Base-by-base conservation (phyloP, 2,113 vertebrate species). In the Halichoerus grypus region DNA sequence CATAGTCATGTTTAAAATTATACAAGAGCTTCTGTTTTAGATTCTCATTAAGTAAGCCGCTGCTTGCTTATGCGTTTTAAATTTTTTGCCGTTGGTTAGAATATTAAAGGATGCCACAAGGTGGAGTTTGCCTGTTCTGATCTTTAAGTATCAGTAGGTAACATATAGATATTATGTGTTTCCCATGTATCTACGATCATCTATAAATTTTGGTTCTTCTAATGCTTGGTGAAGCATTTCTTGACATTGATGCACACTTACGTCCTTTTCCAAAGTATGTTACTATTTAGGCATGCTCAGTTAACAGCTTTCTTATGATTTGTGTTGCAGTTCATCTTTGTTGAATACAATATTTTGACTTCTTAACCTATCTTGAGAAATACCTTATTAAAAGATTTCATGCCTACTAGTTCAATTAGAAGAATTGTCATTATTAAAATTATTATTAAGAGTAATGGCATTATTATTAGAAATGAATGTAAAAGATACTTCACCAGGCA, bases 281-380 rank as follows among this genome's bases (percentile, higher is more conserved):
- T 72, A 69, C 31, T 83, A 42, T 95, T 94, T 80, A 98, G 96
- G 95, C 98, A 95, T 97, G 97, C 98, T 98, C 97, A 98, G 96
- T 97, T 98, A 98, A 98, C 97, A 93, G 95, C 93, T 97, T 92
- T 53, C 31, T 81, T 94, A 84, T 3, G 83, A n/a, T 94, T 96
- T 96, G 74, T 94, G 91, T 86, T 92, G 31, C 39, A 89, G 1
- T 79, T 94, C 65, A 96, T 97, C 94, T 96, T 61, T 63, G 7
- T 42, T 87, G 67, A 3, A 61, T 15, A 18, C 67, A 74, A 0
- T 88, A 28, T 96, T 96, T 92, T 91, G 89, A 95, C 88, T 98
- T 98, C 93, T 97, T 97, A 81, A 93, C 93, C 91, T 97, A 28
- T 98, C 85, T 91, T 80, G 12, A 96, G 67, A 94, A 91, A 63